These are phyloP conservation scores for Nemotelus nigrinus DNA, from an alignment of 2,888 invertebrate genomes.

Conservation along the genomic window DNA sequence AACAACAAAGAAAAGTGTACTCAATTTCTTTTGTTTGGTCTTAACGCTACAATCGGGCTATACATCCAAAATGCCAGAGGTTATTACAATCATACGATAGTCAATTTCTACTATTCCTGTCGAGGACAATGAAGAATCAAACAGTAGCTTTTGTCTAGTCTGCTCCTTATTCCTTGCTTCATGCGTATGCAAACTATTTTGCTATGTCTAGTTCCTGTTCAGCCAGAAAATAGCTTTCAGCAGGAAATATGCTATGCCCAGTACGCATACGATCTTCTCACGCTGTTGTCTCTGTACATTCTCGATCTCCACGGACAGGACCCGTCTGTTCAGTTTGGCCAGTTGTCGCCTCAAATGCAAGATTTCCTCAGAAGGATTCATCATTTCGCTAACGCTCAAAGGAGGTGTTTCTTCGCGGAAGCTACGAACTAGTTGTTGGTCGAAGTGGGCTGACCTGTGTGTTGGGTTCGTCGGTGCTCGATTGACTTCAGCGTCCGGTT, in stretches of 20 bases:
- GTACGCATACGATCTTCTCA: constrained; percentile 85
- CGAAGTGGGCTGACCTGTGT: constrained; percentile 50
- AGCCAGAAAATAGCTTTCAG: constrained; percentile 88
- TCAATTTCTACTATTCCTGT: not conserved
- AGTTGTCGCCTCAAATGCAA: constrained; percentile 85
- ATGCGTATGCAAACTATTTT: not conserved
- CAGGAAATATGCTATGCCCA: constrained; percentile 86
- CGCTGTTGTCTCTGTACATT: constrained; percentile 84
- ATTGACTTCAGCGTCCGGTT: constrained; percentile 39
- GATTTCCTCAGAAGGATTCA: constrained; percentile 80
- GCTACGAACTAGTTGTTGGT: constrained; percentile 56
- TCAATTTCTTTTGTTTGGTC: constrained; percentile 19
- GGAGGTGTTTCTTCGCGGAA: constrained; percentile 76
- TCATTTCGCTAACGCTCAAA: constrained; percentile 73
- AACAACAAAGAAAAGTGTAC: constrained; percentile 34
- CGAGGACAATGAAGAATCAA: not conserved
- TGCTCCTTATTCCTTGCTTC: not conserved
- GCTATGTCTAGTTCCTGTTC: constrained; percentile 67
- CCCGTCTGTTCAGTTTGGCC: constrained; percentile 85
- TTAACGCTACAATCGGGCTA: constrained; percentile 23
- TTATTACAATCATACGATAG: constrained; percentile 30
- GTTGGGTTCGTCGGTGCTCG: not conserved
- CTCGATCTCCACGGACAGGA: constrained; percentile 88
- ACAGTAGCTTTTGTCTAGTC: not conserved
- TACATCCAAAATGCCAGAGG: constrained; percentile 13